Conservation (phyloP, 2,888 invertebrate genomes). For the Nomada fucata region DNA sequence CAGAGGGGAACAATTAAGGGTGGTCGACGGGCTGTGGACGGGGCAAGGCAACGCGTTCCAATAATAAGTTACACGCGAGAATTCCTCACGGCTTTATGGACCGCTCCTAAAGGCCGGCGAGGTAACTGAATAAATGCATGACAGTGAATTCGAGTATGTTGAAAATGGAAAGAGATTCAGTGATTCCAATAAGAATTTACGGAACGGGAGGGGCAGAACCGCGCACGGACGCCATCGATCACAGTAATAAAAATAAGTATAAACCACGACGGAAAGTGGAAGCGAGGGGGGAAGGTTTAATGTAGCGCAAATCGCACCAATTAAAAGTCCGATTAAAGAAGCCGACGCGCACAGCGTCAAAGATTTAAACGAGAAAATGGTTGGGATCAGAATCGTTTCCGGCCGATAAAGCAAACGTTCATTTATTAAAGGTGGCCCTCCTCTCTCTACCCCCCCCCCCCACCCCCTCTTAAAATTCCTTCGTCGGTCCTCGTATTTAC, state of each 20-base stretch:
- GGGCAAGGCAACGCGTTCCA: no score
- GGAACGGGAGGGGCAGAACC: conserved; percentile 12
- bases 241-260: conserved; percentile 71
- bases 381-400: conserved; percentile 82
- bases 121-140: neutral
- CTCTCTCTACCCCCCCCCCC: no score
- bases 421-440: conserved; percentile 81
- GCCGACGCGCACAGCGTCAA: conserved; percentile 71
- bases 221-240: conserved; percentile 45
- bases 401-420: conserved; percentile 82
- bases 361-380: conserved; percentile 79
- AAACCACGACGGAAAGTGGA: conserved; percentile 33
- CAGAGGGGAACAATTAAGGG: no score
- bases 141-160: conserved; percentile 47
- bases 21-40: no score
- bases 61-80: no score
- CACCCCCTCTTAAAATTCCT: conserved; percentile 59
- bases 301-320: conserved; percentile 81
- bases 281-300: conserved; percentile 71
- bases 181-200: conserved; percentile 56
- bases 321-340: conserved; percentile 84
- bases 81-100: no score
- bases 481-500: conserved; percentile 52
- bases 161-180: conserved; percentile 46
- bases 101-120: neutral